phyloP scores from a whole-genome alignment of 2,888 invertebrate genomes.

The Matsumyia berberina region DNA sequence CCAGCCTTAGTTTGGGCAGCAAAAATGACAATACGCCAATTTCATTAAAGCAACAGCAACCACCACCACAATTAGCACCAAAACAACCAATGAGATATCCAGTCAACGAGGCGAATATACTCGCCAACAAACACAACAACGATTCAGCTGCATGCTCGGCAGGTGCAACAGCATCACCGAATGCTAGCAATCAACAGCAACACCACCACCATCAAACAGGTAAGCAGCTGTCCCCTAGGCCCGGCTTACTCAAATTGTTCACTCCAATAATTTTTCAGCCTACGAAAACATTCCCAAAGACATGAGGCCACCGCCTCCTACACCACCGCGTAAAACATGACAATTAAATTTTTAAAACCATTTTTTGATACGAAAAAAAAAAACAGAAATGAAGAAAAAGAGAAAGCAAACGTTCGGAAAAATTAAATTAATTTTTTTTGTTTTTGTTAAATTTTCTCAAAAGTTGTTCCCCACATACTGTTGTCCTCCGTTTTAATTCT shows the following conservation, averaged over 20 bases:
- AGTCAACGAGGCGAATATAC: conserved; percentile 62
- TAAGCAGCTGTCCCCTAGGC: conserved; percentile 82
- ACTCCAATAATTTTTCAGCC: conserved; percentile 84
- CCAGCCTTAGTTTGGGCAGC: conserved; percentile 83
- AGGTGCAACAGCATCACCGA: conserved; percentile 70
- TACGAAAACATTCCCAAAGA: conserved; percentile 85
- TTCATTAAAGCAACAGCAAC: conserved; percentile 64
- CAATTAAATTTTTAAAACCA: conserved; percentile 82
- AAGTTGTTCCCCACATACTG: not conserved
- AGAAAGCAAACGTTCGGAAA: conserved; percentile 77
- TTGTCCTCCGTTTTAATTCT: not conserved
- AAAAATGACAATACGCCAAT: conserved; percentile 78
- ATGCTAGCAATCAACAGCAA: conserved; percentile 72
- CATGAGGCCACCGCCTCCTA: conserved; percentile 83
- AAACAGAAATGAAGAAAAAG: conserved; percentile 47
- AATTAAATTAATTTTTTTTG: conserved; percentile 72
- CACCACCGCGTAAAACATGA: conserved; percentile 85
- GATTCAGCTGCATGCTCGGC: conserved; percentile 60
- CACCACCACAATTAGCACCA: conserved; percentile 75
- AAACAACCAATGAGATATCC: conserved; percentile 75
- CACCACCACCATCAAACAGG: conserved; percentile 79
- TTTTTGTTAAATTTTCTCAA: conserved; percentile 14
- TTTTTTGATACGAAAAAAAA: conserved; percentile 45
- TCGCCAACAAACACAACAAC: conserved; percentile 65
- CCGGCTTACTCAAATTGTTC: conserved; percentile 83